These are phyloP conservation scores for Troides helena DNA, from an alignment of 2,888 invertebrate species.

Conservation along the genomic window DNA sequence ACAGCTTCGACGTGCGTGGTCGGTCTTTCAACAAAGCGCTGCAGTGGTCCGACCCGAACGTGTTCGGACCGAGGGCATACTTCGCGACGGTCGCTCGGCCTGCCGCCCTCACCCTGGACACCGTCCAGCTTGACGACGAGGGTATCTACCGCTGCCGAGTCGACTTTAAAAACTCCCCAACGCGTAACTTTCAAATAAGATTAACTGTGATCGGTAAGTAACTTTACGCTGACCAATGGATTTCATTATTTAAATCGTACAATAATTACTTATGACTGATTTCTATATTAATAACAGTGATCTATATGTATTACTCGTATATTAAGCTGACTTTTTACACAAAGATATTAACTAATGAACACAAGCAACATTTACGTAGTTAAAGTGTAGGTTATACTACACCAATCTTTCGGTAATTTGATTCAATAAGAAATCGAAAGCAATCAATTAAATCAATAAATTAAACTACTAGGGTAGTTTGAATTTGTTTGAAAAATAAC, in stretches of 20 bases:
- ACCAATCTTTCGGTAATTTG: too few species aligned
- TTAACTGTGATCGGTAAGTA: constrained; percentile 93
- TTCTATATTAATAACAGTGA: background rate
- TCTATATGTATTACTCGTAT: too few species aligned
- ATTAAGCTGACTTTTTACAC: too few species aligned
- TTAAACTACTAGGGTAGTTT: too few species aligned
- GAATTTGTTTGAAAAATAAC: too few species aligned
- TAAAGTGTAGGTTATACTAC: too few species aligned
- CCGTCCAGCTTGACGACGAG: constrained; percentile 91
- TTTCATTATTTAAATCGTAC: background rate
- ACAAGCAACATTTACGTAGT: too few species aligned
- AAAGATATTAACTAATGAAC: too few species aligned
- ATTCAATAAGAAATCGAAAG: too few species aligned
- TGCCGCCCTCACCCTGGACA: constrained; percentile 89
- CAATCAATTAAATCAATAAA: too few species aligned
- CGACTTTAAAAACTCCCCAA: constrained; percentile 93
- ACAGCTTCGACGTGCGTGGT: constrained; percentile 92
- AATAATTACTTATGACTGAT: background rate
- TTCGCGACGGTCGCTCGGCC: constrained; percentile 90
- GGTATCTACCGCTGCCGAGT: constrained; percentile 93
- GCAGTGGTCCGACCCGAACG: constrained; percentile 91
- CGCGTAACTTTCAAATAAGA: constrained; percentile 92
- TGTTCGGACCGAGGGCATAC: constrained; percentile 91
- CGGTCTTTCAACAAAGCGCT: constrained; percentile 89
- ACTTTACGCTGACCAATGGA: background rate